These are phyloP conservation scores for Halesus radiatus DNA, from an alignment of 1,140 invertebrate genomes.

Conservation along the genomic window DNA sequence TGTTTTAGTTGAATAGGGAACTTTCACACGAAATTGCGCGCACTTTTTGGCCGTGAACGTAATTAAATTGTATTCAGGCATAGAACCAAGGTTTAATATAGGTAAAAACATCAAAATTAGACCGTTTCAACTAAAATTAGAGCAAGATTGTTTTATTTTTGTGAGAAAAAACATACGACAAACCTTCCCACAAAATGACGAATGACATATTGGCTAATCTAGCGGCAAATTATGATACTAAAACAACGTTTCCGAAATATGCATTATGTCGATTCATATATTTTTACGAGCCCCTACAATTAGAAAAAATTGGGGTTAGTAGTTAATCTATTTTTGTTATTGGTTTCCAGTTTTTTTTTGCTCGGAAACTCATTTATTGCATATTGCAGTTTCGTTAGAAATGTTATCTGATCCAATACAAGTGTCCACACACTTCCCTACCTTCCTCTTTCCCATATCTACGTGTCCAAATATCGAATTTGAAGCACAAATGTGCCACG, in stretches of 20 bases:
- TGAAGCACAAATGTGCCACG: no score
- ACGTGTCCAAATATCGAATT: no score
- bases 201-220: constrained; percentile 28
- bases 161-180: constrained; percentile 7
- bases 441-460: no score
- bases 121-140: not conserved
- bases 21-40: constrained; percentile 32
- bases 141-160: constrained; percentile 17
- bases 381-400: no score
- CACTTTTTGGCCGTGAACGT: not conserved
- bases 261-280: not conserved
- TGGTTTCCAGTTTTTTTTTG: no score
- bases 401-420: no score
- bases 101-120: not conserved
- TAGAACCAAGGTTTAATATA: not conserved
- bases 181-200: constrained; percentile 30
- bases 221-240: constrained; percentile 11
- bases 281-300: not conserved
- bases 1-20: constrained; percentile 27
- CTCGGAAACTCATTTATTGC: no score
- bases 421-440: no score
- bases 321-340: no score
- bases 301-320: not conserved
- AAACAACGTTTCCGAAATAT: not conserved
- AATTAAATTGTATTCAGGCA: not conserved